A percentile compares a stretch with the other conserved stretches of the same genome.
These are phyloP conservation scores for Hydropsyche betteni DNA, from an alignment of 2,888 invertebrate genomes.

Conservation along the genomic window DNA sequence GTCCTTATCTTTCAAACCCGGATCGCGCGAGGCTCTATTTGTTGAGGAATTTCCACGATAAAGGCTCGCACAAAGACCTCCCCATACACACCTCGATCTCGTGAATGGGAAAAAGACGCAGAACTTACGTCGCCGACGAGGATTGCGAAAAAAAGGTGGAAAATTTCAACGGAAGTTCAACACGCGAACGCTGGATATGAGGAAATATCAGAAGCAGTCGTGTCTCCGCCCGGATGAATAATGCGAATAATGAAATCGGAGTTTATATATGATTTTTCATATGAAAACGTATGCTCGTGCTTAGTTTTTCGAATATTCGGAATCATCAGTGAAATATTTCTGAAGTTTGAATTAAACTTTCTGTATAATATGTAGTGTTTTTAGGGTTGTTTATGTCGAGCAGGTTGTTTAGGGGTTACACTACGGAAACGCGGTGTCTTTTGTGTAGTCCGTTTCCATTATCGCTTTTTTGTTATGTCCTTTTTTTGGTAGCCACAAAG, in stretches of 20 bases:
- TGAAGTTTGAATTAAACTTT: too few relatives aligned
- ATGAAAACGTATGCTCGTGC: too few relatives aligned
- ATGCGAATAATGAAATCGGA: too few relatives aligned
- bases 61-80: conserved; percentile 16
- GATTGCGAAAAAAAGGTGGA: neutral
- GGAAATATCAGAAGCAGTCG: too few relatives aligned
- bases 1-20: conserved; percentile 20
- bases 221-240: too few relatives aligned
- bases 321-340: too few relatives aligned
- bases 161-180: neutral
- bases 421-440: neutral
- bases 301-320: too few relatives aligned
- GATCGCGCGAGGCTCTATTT: conserved; percentile 9
- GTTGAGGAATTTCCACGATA: conserved; percentile 22
- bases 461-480: neutral
- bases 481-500: conserved; percentile 22
- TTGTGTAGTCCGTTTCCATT: neutral
- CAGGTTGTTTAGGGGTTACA: too few relatives aligned
- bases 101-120: too few relatives aligned
- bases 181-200: neutral
- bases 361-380: too few relatives aligned
- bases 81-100: neutral
- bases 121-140: neutral
- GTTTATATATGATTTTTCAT: too few relatives aligned
- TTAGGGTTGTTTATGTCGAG: too few relatives aligned